Base-by-base conservation (phyloP, 2,113 vertebrate genomes). In the Epinephelus fuscoguttatus region DNA sequence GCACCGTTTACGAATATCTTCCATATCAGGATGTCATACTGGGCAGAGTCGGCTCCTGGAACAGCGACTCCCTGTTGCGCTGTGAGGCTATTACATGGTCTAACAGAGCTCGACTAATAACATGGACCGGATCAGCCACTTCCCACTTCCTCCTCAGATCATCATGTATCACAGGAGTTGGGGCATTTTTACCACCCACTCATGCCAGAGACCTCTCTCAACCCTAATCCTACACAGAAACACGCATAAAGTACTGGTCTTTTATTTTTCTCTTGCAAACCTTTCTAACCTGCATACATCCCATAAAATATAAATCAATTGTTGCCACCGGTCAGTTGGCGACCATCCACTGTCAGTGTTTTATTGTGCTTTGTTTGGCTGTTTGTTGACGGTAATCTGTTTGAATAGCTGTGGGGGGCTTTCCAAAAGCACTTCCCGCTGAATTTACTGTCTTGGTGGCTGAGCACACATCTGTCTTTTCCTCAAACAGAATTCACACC, bases 51-150 rank as follows among this genome's bases (percentile, higher is more conserved):
- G 73, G 80, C 88, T 88, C 85, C 71, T 89, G 93, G 93, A 95
- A 95, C 92, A 91, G 81, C 57, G 89, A 86, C 89, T 94, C 93
- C 92, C 94, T 94, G 92, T 95, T 95, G 93, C 92, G 72, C 90
- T 89, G 88, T 85, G 92, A 95, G 88, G 91, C 94, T 95, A 96
- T 96, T 95, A 96, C 94, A 95, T 95, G 95, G 94, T 95, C 94
- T 94, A 96, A 72, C 94, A 95, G 95, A 96, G 95, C 95, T 93
- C 89, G 78, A 94, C 95, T 96, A 95, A 95, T 95, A 96, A 94
- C 94, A 93, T 91, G 90, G 91, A 94, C 90, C 78, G 81, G 91
- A 94, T 94, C 94, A 93, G 91, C 85, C 91, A 91, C 89, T 94
- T 94, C 87, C 91, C 81, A 88, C 89, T 91, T 93, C 86, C 91